phyloP scores from a whole-genome alignment of 2,113 vertebrate genomes.

The Scolopax mira region DNA sequence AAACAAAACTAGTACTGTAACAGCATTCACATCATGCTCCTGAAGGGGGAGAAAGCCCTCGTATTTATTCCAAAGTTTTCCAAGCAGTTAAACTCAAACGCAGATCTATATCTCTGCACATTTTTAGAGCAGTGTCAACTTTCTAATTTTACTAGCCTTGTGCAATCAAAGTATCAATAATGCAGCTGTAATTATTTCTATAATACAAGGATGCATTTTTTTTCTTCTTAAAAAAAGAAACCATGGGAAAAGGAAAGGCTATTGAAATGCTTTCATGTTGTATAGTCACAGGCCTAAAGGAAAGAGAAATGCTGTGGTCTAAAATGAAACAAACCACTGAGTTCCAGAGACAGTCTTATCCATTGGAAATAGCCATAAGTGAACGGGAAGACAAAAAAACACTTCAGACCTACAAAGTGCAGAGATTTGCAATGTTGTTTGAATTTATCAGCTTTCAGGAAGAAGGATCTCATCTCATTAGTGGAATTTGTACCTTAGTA shows the following conservation, averaged over 20 bases:
- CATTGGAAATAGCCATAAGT: not conserved
- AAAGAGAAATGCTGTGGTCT: conserved; percentile 26
- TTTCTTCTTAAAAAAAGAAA: not conserved
- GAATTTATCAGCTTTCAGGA: not conserved
- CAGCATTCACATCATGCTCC: conserved; percentile 58
- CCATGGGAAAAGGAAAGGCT: conserved; percentile 26
- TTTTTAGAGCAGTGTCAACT: conserved; percentile 46
- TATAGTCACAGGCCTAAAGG: conserved; percentile 30
- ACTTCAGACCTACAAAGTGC: not conserved
- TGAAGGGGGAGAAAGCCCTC: not conserved
- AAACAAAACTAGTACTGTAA: conserved; percentile 77
- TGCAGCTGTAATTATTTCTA: conserved; percentile 1
- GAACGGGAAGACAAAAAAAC: not conserved
- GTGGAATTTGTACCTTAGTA: not conserved
- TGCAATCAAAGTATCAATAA: not conserved
- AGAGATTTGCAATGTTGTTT: not conserved
- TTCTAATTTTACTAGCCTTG: conserved; percentile 27
- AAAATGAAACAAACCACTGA: conserved; percentile 32
- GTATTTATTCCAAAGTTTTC: conserved; percentile 71
- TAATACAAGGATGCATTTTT: not conserved
- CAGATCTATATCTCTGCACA: conserved; percentile 51
- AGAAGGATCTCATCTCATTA: not conserved
- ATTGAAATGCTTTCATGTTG: conserved; percentile 16
- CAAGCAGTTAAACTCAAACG: conserved; percentile 58
- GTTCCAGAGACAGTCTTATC: not conserved